phyloP scores from a whole-genome alignment of 2,888 invertebrate species.

The Timema podura region DNA sequence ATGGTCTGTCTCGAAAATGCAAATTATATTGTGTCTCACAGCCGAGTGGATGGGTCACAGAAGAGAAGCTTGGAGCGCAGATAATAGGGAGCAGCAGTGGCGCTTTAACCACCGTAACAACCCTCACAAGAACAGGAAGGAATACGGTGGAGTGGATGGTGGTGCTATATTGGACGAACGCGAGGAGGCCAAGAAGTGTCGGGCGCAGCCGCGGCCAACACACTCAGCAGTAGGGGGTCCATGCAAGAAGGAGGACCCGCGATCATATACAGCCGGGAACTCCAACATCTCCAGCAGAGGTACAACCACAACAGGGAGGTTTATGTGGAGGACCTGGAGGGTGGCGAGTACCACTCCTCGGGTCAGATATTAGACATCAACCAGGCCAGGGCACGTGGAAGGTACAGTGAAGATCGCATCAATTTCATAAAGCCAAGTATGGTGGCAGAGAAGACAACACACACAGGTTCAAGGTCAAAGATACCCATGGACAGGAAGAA shows the following conservation, averaged over 20 bases:
- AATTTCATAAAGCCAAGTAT: too few species aligned
- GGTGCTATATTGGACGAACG: constrained; percentile 13
- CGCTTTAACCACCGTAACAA: constrained; percentile 65
- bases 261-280: constrained; percentile 33
- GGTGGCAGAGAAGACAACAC: too few species aligned
- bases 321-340: constrained; percentile 57
- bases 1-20: too few species aligned
- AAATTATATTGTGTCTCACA: constrained; percentile 16
- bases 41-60: constrained; percentile 62
- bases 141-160: not conserved
- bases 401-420: constrained; percentile 16
- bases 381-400: not conserved
- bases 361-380: constrained; percentile 28
- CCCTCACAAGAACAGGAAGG: constrained; percentile 20
- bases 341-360: constrained; percentile 37
- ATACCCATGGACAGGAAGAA: too few species aligned
- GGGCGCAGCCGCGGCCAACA: constrained; percentile 21
- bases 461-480: too few species aligned
- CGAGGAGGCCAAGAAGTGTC: constrained; percentile 3
- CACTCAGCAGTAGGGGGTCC: constrained; percentile 17
- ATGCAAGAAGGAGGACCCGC: constrained; percentile 47
- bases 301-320: constrained; percentile 44
- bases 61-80: constrained; percentile 83
- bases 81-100: constrained; percentile 58
- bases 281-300: constrained; percentile 22